Evolutionary conservation across 2,888 invertebrate genomes (phyloP).

Genomic region (Rhopalosiphum nymphaeae): DNA sequence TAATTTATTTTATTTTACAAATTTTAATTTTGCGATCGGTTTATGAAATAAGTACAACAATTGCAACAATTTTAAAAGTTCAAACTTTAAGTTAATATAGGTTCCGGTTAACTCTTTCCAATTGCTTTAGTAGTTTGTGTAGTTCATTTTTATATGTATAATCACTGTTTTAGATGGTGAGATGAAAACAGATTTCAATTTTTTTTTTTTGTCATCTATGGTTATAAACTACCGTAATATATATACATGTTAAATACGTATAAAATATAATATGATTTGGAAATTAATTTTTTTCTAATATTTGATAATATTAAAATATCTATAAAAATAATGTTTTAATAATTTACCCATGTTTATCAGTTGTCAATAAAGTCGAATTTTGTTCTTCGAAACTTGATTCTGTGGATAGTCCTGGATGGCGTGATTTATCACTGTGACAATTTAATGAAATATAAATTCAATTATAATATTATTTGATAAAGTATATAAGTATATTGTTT

Average conservation of each 20-base stretch:
- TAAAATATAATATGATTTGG: neutral
- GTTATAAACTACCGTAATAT: neutral
- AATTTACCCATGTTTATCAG: constrained; percentile 30
- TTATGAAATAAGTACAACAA: too few relatives aligned
- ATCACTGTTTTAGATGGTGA: too few relatives aligned
- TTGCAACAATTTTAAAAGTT: too few relatives aligned
- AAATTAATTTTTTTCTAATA: neutral
- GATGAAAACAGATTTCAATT: too few relatives aligned
- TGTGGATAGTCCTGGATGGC: constrained; percentile 32
- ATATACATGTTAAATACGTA: neutral
- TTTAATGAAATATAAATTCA: neutral
- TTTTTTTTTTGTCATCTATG: too few relatives aligned
- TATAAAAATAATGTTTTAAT: neutral
- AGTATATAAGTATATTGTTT: neutral
- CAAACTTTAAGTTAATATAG: too few relatives aligned
- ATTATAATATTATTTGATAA: neutral
- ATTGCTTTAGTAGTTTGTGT: too few relatives aligned
- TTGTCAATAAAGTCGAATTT: constrained; percentile 6
- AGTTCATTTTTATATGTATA: too few relatives aligned
- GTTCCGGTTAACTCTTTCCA: too few relatives aligned
- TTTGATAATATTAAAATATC: neutral
- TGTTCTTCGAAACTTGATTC: constrained; percentile 44
- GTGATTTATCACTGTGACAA: constrained; percentile 31
- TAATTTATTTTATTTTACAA: too few relatives aligned
- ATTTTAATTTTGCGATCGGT: too few relatives aligned